Percentiles rank a stretch among this genome's conserved stretches.
Evolutionary conservation across 2,113 vertebrate genomes (phyloP).

Genomic region (Tychaedon coryphoeus): DNA sequence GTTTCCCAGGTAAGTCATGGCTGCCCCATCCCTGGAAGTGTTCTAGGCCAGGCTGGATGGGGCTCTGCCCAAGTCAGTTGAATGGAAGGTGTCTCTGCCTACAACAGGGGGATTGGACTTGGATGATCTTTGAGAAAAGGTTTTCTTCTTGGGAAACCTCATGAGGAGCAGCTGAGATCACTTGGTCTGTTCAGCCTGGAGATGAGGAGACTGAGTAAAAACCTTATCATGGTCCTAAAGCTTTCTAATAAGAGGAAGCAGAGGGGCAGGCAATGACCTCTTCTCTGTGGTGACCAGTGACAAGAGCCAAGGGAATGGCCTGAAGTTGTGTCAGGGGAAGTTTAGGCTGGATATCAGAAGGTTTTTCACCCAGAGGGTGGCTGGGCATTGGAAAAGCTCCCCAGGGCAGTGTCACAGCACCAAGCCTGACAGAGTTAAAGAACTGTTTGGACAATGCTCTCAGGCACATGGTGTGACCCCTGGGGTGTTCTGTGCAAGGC

Average conservation of each 20-base stretch:
- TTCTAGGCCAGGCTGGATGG: neutral
- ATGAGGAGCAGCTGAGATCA: neutral
- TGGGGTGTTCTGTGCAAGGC: neutral
- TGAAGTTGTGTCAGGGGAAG: neutral
- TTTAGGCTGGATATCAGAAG: rapidly evolving
- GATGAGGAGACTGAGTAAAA: neutral
- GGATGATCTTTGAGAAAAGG: neutral
- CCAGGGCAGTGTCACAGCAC: neutral
- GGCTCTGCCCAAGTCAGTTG: neutral
- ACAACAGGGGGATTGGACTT: rapidly evolving
- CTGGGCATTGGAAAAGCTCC: neutral
- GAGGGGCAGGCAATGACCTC: neutral
- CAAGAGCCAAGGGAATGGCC: rapidly evolving
- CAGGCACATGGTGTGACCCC: neutral
- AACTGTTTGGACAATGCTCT: neutral
- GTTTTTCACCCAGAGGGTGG: neutral
- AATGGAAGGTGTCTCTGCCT: neutral
- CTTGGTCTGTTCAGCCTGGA: neutral
- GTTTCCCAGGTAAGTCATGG: neutral
- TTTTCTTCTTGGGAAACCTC: neutral
- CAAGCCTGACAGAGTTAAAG: neutral
- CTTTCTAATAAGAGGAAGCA: neutral
- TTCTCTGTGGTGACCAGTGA: neutral
- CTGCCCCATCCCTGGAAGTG: neutral
- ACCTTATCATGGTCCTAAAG: neutral